Evolutionary conservation across 1,140 invertebrate genomes (phyloP).

Genomic region (Bombyx mori): DNA sequence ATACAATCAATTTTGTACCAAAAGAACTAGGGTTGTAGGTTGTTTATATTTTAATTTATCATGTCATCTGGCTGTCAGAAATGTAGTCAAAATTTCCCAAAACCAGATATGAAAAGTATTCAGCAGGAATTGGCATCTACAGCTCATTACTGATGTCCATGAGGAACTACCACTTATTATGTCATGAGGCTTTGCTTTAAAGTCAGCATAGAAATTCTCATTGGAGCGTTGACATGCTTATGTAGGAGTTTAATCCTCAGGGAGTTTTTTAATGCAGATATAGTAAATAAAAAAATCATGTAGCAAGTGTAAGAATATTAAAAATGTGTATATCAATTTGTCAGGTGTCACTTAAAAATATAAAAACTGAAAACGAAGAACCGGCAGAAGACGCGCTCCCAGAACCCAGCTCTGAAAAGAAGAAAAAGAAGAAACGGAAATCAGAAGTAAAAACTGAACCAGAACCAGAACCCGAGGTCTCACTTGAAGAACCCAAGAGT

Average conservation of each 20-base stretch:
- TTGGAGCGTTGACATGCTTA: background rate
- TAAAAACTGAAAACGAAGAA: slow-evolving; percentile 29
- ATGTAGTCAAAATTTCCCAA: no score
- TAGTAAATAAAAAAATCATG: background rate
- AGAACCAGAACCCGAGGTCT: slow-evolving; percentile 2
- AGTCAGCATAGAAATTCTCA: background rate
- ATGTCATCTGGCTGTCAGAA: no score
- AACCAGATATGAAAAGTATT: no score
- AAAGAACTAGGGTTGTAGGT: no score
- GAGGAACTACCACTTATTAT: no score
- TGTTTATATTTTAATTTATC: no score
- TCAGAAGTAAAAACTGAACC: slow-evolving; percentile 12
- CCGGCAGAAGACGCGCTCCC: slow-evolving; percentile 16
- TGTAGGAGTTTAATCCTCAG: background rate
- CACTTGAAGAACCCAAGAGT: slow-evolving; percentile 13
- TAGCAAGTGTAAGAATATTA: background rate
- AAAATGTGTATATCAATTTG: slow-evolving; percentile 3
- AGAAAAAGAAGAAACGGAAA: slow-evolving; percentile 53
- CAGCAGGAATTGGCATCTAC: no score
- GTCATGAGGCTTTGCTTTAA: no score
- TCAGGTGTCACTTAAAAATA: slow-evolving; percentile 42
- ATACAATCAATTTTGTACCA: no score
- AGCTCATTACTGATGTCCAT: no score
- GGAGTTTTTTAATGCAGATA: background rate
- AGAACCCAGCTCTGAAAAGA: slow-evolving; percentile 44